Evolutionary conservation across 2,888 invertebrate genomes (phyloP).

Genomic region (Argyresthia albistria): DNA sequence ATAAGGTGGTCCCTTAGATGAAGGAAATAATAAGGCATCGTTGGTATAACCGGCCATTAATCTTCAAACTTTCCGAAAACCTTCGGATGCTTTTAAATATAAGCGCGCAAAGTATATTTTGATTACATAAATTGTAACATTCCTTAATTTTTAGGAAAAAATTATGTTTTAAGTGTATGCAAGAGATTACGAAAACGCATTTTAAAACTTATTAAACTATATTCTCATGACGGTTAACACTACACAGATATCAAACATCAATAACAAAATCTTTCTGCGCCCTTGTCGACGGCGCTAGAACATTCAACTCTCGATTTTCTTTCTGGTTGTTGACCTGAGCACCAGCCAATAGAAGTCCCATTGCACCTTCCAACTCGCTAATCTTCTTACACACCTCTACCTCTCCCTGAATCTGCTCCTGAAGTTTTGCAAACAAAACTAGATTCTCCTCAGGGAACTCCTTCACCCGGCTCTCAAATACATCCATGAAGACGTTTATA

Average conservation of each 20-base stretch:
- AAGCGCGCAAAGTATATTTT: too few relatives aligned
- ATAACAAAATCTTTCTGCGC: conserved; percentile 73
- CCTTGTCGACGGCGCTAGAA: conserved; percentile 43
- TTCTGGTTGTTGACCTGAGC: conserved; percentile 59
- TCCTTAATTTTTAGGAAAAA: too few relatives aligned
- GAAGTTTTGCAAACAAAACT: conserved; percentile 73
- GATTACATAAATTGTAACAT: too few relatives aligned
- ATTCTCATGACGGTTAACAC: too few relatives aligned
- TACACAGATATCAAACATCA: conserved; percentile 45
- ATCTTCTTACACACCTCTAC: conserved; percentile 76
- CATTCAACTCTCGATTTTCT: conserved; percentile 38
- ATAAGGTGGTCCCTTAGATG: too few relatives aligned
- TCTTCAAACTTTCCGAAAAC: too few relatives aligned
- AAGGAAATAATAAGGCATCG: too few relatives aligned
- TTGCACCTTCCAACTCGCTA: conserved; percentile 77
- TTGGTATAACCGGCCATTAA: too few relatives aligned
- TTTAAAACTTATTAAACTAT: too few relatives aligned
- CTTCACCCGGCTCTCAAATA: conserved; percentile 78
- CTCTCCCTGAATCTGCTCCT: conserved; percentile 77
- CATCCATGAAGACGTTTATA: conserved; percentile 81
- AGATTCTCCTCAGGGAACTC: conserved; percentile 75
- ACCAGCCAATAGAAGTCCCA: conserved; percentile 77
- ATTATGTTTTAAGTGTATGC: too few relatives aligned
- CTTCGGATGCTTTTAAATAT: too few relatives aligned
- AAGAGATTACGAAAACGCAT: too few relatives aligned